A percentile compares a stretch with the other conserved stretches of the same genome.
phyloP scores from a whole-genome alignment of 92 coral and sea anemone species.

The Bergia sp. region DNA sequence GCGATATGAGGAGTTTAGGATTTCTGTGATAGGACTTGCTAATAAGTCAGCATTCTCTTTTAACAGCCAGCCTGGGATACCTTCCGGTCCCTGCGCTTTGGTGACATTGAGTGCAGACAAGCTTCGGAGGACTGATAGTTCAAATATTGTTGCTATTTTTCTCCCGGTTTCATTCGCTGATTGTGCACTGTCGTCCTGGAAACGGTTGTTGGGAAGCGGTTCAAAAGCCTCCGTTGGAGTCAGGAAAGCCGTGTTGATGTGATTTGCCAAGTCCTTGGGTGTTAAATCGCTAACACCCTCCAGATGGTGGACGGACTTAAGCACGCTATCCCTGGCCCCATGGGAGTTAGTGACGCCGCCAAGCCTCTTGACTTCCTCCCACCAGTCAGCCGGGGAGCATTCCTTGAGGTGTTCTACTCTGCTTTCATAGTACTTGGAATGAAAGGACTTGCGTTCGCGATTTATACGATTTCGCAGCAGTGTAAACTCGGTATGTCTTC shows the following conservation, averaged over 20 bases:
- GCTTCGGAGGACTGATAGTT: slow-evolving; percentile 7
- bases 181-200: background rate
- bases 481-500: slow-evolving; percentile 41
- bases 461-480: slow-evolving; percentile 59
- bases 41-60: slow-evolving; percentile 52
- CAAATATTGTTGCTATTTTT: background rate
- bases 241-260: slow-evolving; percentile 9
- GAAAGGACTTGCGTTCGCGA: slow-evolving; percentile 62
- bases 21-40: slow-evolving; percentile 39
- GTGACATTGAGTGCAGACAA: slow-evolving; percentile 29
- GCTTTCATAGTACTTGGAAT: slow-evolving; percentile 53
- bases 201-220: background rate
- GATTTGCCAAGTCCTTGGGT: slow-evolving; percentile 12
- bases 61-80: slow-evolving; percentile 55
- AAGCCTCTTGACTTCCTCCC: slow-evolving; percentile 58
- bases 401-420: slow-evolving; percentile 54
- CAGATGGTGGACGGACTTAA: slow-evolving; percentile 5
- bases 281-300: background rate
- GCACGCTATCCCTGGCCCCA: slow-evolving; percentile 1
- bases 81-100: slow-evolving; percentile 65
- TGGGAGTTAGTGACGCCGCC: slow-evolving; percentile 46
- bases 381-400: slow-evolving; percentile 57
- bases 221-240: slow-evolving; percentile 12
- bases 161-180: slow-evolving; percentile 10
- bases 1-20: slow-evolving; percentile 44